Evolutionary conservation across 2,113 vertebrate genomes (phyloP), one percentile per base, ranked within the genome.

Genomic region (Delphinus delphis): DNA sequence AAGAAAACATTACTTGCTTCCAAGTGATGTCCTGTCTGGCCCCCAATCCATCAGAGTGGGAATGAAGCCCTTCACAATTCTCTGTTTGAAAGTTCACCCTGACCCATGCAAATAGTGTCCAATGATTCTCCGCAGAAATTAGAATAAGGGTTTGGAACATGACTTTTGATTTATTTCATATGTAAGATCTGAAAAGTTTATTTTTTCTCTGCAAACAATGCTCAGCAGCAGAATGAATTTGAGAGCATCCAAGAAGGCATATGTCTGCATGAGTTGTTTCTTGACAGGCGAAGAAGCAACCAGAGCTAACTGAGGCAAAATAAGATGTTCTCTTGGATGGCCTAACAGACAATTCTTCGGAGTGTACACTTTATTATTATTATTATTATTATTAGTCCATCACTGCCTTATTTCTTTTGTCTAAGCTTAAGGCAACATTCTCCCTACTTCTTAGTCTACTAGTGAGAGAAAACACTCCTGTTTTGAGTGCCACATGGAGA

Each of bases 251-350:
- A 47, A 95, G 96, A 97, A 87, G 41, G 20, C 88, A 88, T 44
- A 71, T 50, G 88, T 63, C 86, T 73, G 65, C 8, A 20, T 23
- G 17, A 80, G 38, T 86, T 38, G 70, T 55, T 50, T 80, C 95
- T 90, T 86, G 38, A 97, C 81, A 60, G 86, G 85, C 89, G 88
- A 63, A 95, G 84, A 81, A 1, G 2, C n/a, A 36, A 77, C 21
- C 77, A 95, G 92, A 94, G 67, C 85, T 95, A 92, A 38, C n/a
- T 47, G 80, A 97, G 93, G 41, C 36, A 90, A 98, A 98, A 96
- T 93, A 96, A 76, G 98, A 88, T 97, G 96, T 97, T 97, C 96
- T 65, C 84, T 84, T 87, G 84, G 71, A 89, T 50, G 77, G 20
- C 62, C 50, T 80, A 36, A 38, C 74, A 90, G 84, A 88, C 50